A percentile compares a stretch with the other conserved stretches of the same genome.
Conservation (phyloP, 2,888 invertebrate species). For the Crepidodera aurea region DNA sequence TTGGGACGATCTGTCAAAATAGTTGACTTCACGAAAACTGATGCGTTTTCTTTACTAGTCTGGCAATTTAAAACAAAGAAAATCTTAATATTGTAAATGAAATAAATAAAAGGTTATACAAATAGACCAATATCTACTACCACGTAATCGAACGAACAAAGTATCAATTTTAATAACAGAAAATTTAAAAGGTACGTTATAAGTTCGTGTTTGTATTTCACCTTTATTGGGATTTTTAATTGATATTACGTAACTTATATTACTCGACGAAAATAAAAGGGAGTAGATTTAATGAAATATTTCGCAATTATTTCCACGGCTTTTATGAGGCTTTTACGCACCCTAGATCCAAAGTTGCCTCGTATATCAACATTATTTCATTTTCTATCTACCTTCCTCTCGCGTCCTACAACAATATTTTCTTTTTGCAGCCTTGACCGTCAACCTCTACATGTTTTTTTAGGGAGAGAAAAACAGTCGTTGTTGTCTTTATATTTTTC, state of each 20-base stretch:
- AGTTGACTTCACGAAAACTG: too few species aligned
- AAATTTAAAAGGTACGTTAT: neutral
- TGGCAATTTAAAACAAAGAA: too few species aligned
- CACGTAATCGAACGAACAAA: too few species aligned
- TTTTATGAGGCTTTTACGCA: neutral
- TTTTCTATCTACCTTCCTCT: neutral
- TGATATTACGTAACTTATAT: neutral
- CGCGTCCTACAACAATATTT: constrained; percentile 5
- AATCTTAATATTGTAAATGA: too few species aligned
- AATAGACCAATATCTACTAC: too few species aligned
- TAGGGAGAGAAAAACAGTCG: neutral
- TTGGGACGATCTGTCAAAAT: too few species aligned
- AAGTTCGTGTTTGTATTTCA: neutral
- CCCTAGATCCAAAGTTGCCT: neutral
- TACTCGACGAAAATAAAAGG: neutral
- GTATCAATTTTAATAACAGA: too few species aligned
- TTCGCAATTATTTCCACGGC: too few species aligned
- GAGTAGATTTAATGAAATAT: neutral
- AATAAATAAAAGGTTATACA: too few species aligned
- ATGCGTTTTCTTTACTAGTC: too few species aligned
- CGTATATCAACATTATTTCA: constrained; percentile 2
- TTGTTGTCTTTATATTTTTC: too few species aligned
- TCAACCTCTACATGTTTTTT: neutral
- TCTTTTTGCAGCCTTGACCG: neutral
- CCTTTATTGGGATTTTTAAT: neutral